These are phyloP conservation scores for Mionectes macconnelli DNA, from an alignment of 2,113 vertebrate genomes.

Conservation along the genomic window DNA sequence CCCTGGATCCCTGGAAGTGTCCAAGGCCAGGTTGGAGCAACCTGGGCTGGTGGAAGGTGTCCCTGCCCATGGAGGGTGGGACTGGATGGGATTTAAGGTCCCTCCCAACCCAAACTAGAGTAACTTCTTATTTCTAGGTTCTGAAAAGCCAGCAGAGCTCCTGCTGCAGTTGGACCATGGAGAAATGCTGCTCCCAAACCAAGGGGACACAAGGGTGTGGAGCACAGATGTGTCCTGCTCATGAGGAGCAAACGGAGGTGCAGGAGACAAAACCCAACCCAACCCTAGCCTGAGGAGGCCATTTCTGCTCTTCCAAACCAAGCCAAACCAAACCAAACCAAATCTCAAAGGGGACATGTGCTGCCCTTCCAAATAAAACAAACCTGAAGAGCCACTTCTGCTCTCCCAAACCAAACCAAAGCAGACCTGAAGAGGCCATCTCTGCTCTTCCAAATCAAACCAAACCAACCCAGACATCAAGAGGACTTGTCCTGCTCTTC, in stretches of 20 bases:
- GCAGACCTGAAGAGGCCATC: neutral
- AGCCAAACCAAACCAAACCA: neutral
- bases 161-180: rapidly evolving
- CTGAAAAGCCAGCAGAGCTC: neutral
- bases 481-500: neutral
- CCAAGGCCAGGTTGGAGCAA: neutral
- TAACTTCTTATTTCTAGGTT: neutral
- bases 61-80: neutral
- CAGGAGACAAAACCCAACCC: neutral
- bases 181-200: neutral
- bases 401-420: neutral
- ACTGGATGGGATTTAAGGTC: neutral
- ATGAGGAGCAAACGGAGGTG: neutral
- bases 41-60: neutral
- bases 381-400: neutral
- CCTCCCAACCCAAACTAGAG: neutral
- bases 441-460: neutral
- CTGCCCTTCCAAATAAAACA: neutral
- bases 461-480: neutral
- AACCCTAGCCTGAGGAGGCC: neutral
- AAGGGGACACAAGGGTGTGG: too few species aligned
- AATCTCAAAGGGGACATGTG: too few species aligned
- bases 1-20: neutral
- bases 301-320: neutral
- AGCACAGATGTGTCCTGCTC: neutral